Evolutionary conservation across 2,113 vertebrate species (phyloP), one percentile per base, ranked within the genome.

Genomic region (Calypte anna): DNA sequence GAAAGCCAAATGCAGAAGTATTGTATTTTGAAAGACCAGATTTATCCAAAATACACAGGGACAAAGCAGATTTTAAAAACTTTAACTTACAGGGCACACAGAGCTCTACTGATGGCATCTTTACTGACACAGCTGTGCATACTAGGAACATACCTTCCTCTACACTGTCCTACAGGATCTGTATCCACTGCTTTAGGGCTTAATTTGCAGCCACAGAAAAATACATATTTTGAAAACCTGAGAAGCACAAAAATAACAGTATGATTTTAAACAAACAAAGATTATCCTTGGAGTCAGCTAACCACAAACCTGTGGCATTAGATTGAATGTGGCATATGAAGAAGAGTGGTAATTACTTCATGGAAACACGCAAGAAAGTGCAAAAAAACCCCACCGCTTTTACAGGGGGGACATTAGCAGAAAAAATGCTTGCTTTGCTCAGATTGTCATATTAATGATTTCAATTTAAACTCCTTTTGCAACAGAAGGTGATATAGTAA

Each of bases 401-500:
- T 17, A n/a, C n/a, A 46, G 6, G 3, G 14, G 27, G 19, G 3
- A 54, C 20, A 15, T 20, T 6, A 66, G 22, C 18, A 30, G 36
- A 86, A 93, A 23, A 92, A 94, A 67, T 51, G 25, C 17, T 75
- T 85, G 28, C 40, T 86, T 74, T 88, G 53, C 48, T 88, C 53
- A 48, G 18, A 83, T 55, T 94, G 88, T 84, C 75, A 16, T 48
- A 90, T 46, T 59, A 83, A 54, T 51, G 88, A 88, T 50, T 57
- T 86, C 61, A 48, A 9, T 77, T 88, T 81, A 78, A 91, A 74
- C 23, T 88, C 43, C 51, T 90, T 51, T 72, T 68, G 92, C 1
- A 64, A 88, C 73, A 95, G 82, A 95, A 94, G 88, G 82, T 57
- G 38, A 61, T 30, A 93, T 3, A 92, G 30, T 64, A 73, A 86